Evolutionary conservation across 2,888 invertebrate species (phyloP).

Genomic region (Dynastes grantii): DNA sequence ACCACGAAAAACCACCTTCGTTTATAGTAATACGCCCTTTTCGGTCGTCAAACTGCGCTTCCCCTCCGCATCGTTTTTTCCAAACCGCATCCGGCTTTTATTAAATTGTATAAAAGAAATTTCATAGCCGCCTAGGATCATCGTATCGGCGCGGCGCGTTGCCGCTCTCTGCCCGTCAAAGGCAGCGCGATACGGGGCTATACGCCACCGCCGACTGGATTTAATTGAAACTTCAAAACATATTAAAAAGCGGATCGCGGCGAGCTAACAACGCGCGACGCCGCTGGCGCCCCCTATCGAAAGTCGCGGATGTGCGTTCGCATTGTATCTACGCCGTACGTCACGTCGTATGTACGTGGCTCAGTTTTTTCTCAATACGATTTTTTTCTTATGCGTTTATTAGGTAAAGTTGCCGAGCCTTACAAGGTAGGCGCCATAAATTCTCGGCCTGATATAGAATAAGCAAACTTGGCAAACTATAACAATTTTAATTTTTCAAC

Average conservation of each 20-base stretch:
- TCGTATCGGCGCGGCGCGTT: conserved; percentile 62
- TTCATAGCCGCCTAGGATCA: conserved; percentile 62
- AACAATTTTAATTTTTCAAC: too few species aligned
- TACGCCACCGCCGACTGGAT: conserved; percentile 55
- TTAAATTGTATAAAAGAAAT: conserved; percentile 67
- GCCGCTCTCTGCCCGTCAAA: conserved; percentile 37
- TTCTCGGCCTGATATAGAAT: too few species aligned
- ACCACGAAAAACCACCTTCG: not conserved
- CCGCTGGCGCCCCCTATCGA: conserved; percentile 7
- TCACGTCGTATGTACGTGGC: not conserved
- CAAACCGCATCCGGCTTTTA: conserved; percentile 56
- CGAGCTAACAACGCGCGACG: conserved; percentile 11
- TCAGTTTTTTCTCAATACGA: not conserved
- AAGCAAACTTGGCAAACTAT: too few species aligned
- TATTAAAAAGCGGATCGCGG: conserved; percentile 61
- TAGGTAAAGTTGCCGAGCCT: not conserved
- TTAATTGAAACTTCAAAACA: conserved; percentile 67
- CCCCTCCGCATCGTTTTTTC: conserved; percentile 59
- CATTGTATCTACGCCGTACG: not conserved
- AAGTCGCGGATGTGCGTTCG: conserved; percentile 7
- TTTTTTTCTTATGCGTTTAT: not conserved
- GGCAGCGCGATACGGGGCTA: conserved; percentile 17
- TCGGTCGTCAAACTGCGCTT: conserved; percentile 14
- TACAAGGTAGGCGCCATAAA: too few species aligned
- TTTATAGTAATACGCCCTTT: conserved; percentile 5